phyloP scores from a whole-genome alignment of 2,888 invertebrate genomes.

The Anodontia alba region DNA sequence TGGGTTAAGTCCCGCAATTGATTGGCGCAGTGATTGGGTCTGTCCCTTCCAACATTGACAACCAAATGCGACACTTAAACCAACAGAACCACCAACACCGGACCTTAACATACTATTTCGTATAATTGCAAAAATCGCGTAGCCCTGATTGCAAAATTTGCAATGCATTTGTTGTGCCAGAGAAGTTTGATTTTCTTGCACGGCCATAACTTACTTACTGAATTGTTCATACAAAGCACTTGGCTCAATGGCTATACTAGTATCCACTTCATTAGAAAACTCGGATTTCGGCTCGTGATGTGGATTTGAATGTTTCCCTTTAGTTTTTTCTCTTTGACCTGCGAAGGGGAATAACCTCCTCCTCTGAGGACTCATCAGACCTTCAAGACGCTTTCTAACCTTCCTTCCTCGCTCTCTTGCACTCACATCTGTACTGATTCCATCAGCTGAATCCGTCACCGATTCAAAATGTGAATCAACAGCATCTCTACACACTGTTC shows the following conservation, averaged over 20 bases:
- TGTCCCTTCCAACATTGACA: too few species aligned
- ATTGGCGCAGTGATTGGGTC: too few species aligned
- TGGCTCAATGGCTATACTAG: background rate
- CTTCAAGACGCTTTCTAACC: too few species aligned
- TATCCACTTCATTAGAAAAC: background rate
- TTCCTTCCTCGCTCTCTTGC: too few species aligned
- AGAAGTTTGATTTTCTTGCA: background rate
- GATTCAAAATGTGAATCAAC: too few species aligned
- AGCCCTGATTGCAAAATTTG: constrained; percentile 1
- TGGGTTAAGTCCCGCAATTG: background rate
- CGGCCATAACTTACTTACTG: background rate
- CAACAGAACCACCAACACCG: too few species aligned
- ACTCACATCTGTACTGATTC: too few species aligned
- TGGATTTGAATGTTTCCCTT: background rate
- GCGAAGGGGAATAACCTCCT: background rate
- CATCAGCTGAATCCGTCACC: too few species aligned
- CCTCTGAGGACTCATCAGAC: background rate
- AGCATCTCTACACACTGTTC: too few species aligned
- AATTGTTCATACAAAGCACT: background rate
- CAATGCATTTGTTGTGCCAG: background rate
- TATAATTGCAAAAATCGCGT: background rate
- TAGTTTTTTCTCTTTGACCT: background rate
- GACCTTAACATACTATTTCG: too few species aligned
- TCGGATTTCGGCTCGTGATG: background rate
- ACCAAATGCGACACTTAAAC: too few species aligned